Base-by-base conservation (phyloP, 1,140 invertebrate species). In the Aphelinus atriplicis region DNA sequence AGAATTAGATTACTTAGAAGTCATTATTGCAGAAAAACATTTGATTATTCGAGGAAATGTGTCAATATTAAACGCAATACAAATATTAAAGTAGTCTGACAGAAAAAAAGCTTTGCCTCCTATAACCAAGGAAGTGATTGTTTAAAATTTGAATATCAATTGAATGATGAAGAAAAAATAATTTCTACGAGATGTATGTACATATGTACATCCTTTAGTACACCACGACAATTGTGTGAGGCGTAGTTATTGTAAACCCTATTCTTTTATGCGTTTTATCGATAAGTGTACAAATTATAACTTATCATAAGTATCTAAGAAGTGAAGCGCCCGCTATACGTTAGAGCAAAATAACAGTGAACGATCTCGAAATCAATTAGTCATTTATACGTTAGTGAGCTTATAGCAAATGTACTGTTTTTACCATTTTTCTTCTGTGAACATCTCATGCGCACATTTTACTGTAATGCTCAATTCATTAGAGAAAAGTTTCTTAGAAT, bases 261-360 rank as follows among this genome's bases (percentile, higher is more conserved):
- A 68, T 68, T 68, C 66, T 68, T 68, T 68, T 68, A 68, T 58
- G 55, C 66, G 55, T 57, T 58, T 68, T 68, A 68, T 58, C 42
- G 51, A 65, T 10, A 63, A 46, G 64, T 67, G 69, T 43, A 75
- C 48, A 69, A 53, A 71, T 56, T 62, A 71, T 72, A 76, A 73
- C 73, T 26, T 26, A 26, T 26, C 26, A 26, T 26, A 26, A 26
- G 26, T 26, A 26, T 26, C 26, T 26, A 26, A 26, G 26, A 26
- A 26, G 26, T 26, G 26, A 26, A 26, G 26, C 26, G 26, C 26
- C 0, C 0, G 26, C 26, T 26, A 26, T 26, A 26, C 26, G 26
- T 26, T 26, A 26, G 26, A 26, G 26, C 26, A 26, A 26, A 26
- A 26, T 26, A 26, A 26, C 26, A 26, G 26, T 26, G 26, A 26